Evolutionary conservation across 1,140 invertebrate genomes (phyloP).

Genomic region (Pristionchus pacificus): DNA sequence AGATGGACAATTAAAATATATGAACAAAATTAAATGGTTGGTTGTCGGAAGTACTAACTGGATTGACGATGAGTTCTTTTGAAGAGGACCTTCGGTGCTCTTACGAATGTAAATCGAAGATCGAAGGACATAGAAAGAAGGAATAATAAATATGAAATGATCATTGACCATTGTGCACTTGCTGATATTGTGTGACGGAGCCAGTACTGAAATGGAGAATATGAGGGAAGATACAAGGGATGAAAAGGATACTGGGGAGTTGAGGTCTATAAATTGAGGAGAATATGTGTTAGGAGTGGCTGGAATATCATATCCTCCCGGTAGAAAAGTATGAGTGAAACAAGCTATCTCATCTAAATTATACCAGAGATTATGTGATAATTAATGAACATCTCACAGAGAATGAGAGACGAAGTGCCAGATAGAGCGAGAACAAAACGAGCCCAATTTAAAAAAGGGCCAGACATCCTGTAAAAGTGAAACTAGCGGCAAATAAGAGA

Average conservation of each 20-base stretch:
- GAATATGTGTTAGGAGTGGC: not conserved
- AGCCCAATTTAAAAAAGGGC: conserved; percentile 7
- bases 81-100: conserved; percentile 10
- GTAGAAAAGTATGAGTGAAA: too few relatives aligned
- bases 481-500: too few relatives aligned
- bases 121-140: conserved; percentile 11
- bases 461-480: conserved; percentile 27
- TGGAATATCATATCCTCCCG: too few relatives aligned
- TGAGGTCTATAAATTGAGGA: not conserved
- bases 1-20: too few relatives aligned
- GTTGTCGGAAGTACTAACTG: too few relatives aligned
- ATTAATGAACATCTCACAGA: conserved; percentile 21
- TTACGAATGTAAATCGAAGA: conserved; percentile 3
- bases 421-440: conserved; percentile 20
- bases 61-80: too few relatives aligned
- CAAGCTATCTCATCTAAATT: conserved; percentile 6
- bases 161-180: conserved; percentile 17
- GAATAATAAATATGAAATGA: conserved; percentile 10
- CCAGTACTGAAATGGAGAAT: conserved; percentile 9
- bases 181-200: conserved; percentile 6
- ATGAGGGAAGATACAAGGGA: not conserved
- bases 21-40: too few relatives aligned
- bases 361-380: too few relatives aligned
- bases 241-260: conserved; percentile 1
- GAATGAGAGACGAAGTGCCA: conserved; percentile 18